Percentiles rank a stretch among this genome's conserved stretches.
phyloP scores from a whole-genome alignment of 2,888 invertebrate genomes.

The Aporophyla nigra region DNA sequence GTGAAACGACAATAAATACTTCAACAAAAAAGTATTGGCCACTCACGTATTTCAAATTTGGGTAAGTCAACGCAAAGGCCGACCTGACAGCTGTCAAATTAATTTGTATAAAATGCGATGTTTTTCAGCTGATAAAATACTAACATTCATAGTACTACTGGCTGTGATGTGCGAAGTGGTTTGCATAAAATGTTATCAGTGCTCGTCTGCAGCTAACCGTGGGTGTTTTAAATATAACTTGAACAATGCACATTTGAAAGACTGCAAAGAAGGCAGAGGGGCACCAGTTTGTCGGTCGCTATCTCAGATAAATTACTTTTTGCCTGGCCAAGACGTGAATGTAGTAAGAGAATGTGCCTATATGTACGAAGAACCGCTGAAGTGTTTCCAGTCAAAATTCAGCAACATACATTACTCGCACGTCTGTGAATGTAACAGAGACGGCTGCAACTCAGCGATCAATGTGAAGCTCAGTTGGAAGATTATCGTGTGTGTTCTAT shows the following conservation, averaged over 20 bases:
- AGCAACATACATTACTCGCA: conserved; percentile 81
- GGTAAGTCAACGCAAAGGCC: conserved; percentile 46
- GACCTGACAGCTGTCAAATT: conserved; percentile 24
- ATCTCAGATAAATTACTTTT: conserved; percentile 82
- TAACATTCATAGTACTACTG: conserved; percentile 62
- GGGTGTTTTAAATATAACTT: conserved; percentile 80
- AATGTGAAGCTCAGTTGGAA: conserved; percentile 42
- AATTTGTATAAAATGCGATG: conserved; percentile 69
- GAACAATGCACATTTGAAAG: conserved; percentile 73
- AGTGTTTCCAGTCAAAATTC: conserved; percentile 79
- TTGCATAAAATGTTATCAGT: conserved; percentile 84
- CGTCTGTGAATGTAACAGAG: conserved; percentile 81
- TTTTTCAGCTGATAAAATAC: conserved; percentile 41
- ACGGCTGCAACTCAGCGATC: conserved; percentile 80
- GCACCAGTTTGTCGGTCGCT: conserved; percentile 79
- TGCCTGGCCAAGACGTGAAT: conserved; percentile 74
- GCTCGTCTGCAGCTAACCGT: conserved; percentile 72
- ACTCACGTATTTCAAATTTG: conserved; percentile 44
- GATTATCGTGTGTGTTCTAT: conserved; percentile 35
- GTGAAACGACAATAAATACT: not conserved
- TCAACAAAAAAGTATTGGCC: conserved; percentile 22
- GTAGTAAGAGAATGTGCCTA: conserved; percentile 85
- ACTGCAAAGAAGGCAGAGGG: conserved; percentile 69
- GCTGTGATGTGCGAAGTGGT: conserved; percentile 65
- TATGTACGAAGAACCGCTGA: conserved; percentile 73